phyloP scores from a whole-genome alignment of 2,888 invertebrate species.

The Muscina levida region DNA sequence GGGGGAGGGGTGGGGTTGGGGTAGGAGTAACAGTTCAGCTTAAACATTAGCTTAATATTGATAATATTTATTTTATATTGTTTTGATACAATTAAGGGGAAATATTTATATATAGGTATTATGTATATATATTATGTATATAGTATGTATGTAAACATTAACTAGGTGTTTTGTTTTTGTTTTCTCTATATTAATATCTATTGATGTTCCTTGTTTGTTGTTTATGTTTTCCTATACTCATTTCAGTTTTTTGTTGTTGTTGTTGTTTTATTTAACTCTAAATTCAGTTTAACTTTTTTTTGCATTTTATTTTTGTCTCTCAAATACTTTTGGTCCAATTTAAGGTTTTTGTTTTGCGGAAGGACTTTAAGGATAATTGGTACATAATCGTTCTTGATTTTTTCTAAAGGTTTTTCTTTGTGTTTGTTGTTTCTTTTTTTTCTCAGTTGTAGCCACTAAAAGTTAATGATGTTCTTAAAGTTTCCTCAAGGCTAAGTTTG shows the following conservation, averaged over 20 bases:
- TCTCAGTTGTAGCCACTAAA: conserved; percentile 50
- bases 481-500: conserved; percentile 56
- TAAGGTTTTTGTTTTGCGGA: conserved; percentile 1
- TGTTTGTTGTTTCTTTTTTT: background rate
- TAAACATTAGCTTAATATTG: too few species aligned
- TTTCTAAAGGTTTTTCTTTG: background rate
- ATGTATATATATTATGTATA: too few species aligned
- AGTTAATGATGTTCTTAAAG: conserved; percentile 62
- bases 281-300: conserved; percentile 28
- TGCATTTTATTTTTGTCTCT: conserved; percentile 12
- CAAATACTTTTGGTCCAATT: conserved; percentile 35
- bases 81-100: too few species aligned
- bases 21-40: too few species aligned
- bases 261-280: too few species aligned
- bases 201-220: conserved; percentile 18
- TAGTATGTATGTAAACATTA: too few species aligned
- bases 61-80: too few species aligned
- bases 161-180: too few species aligned
- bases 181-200: conserved; percentile 4
- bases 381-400: conserved; percentile 37
- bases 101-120: too few species aligned
- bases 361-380: conserved; percentile 41
- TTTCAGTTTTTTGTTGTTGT: too few species aligned
- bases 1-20: too few species aligned
- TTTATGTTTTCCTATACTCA: conserved; percentile 6